A percentile compares a stretch with the other conserved stretches of the same genome.
These are phyloP conservation scores for Eupithecia dodoneata DNA, from an alignment of 2,888 invertebrate genomes.

Conservation along the genomic window DNA sequence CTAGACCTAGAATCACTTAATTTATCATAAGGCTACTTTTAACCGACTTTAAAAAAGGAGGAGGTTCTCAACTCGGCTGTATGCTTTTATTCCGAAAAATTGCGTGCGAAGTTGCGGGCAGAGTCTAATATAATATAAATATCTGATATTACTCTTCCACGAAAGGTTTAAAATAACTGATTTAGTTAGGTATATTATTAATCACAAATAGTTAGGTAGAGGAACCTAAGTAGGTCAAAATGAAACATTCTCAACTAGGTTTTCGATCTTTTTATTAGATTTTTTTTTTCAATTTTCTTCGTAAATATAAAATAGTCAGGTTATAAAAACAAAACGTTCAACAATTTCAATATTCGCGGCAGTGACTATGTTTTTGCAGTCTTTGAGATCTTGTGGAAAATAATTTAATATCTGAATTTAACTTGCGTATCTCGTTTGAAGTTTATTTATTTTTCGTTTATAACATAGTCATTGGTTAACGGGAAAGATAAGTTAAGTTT, in stretches of 20 bases:
- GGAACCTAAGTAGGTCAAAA: conserved; percentile 17
- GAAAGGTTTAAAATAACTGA: neutral
- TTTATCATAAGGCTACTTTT: neutral
- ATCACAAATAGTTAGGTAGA: conserved; percentile 4
- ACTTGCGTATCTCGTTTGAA: conserved; percentile 17
- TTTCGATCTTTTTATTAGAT: conserved; percentile 71
- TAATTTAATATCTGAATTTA: conserved; percentile 48
- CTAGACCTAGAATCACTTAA: neutral
- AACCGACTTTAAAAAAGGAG: no score
- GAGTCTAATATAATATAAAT: no score
- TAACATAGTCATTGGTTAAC: conserved; percentile 77
- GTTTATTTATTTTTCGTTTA: conserved; percentile 52
- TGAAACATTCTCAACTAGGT: conserved; percentile 42
- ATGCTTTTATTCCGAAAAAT: no score
- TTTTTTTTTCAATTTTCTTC: conserved; percentile 74
- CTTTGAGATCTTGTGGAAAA: conserved; percentile 51
- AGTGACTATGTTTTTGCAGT: conserved; percentile 78
- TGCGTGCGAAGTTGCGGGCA: no score
- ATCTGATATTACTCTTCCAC: neutral
- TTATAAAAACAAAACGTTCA: conserved; percentile 75
- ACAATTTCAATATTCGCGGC: conserved; percentile 72
- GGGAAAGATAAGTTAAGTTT: conserved; percentile 65
- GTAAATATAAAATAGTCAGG: conserved; percentile 75
- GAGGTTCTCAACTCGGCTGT: no score
- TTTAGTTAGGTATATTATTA: neutral